phyloP scores from a whole-genome alignment of 2,888 invertebrate species.

The Automeris io region DNA sequence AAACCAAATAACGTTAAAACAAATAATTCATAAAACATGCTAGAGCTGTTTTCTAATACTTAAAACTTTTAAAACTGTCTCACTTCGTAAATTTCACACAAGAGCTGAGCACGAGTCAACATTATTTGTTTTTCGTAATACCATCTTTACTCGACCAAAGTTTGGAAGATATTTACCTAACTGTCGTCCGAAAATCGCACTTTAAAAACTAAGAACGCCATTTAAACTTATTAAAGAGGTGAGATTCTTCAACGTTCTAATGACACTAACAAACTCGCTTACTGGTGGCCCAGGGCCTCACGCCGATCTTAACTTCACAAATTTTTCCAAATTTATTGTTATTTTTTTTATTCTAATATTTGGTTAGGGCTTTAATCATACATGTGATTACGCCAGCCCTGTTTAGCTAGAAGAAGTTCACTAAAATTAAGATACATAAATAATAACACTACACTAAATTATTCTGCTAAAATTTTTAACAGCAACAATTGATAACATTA shows the following conservation, averaged over 20 bases:
- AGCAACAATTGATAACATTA: no score
- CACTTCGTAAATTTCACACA: constrained; percentile 9
- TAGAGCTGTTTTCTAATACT: background rate
- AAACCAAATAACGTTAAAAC: constrained; percentile 5
- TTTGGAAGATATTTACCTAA: constrained; percentile 53
- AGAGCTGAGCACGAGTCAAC: constrained; percentile 26
- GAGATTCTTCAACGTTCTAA: constrained; percentile 46
- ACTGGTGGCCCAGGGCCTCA: constrained; percentile 28
- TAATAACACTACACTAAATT: no score
- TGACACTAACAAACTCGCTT: constrained; percentile 46
- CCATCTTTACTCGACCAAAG: constrained; percentile 39
- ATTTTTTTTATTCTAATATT: no score
- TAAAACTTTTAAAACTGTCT: constrained; percentile 7
- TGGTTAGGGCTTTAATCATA: no score
- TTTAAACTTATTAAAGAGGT: constrained; percentile 52
- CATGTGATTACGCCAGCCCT: no score
- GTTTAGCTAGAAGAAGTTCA: no score
- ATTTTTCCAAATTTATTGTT: no score
- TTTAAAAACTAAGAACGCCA: constrained; percentile 49
- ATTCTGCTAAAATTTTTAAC: no score
- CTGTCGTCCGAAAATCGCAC: constrained; percentile 49
- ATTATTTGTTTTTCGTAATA: constrained; percentile 32
- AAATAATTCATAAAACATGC: constrained; percentile 1
- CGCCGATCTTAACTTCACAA: background rate
- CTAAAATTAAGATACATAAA: no score